Conservation (phyloP, 2,113 vertebrate species). For the Ammospiza caudacuta region DNA sequence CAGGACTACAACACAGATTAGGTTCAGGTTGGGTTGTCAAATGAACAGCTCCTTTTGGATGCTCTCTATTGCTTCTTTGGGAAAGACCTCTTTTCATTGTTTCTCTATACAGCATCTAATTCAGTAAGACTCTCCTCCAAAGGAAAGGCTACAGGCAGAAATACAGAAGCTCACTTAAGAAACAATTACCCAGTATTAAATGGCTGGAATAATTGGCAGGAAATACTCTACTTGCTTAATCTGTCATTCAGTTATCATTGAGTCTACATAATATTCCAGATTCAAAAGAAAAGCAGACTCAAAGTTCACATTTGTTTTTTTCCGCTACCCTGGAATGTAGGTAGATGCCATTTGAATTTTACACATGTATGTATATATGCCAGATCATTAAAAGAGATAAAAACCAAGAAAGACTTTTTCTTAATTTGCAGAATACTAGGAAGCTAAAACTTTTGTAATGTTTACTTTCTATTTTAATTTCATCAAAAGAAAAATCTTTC, state of each 20-base stretch:
- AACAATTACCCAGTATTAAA: background rate
- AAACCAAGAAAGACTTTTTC: background rate
- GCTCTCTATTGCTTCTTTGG: background rate
- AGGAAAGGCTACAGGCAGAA: background rate
- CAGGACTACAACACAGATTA: background rate
- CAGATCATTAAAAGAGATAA: background rate
- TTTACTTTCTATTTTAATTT: background rate
- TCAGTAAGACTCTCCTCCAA: background rate
- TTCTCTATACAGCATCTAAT: background rate
- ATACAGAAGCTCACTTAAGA: background rate
- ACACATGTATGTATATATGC: background rate
- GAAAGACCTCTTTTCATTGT: background rate
- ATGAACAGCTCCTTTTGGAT: background rate
- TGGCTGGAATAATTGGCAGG: background rate
- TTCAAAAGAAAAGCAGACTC: background rate
- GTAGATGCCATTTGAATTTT: background rate
- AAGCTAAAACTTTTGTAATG: background rate
- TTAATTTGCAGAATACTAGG: background rate
- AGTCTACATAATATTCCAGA: background rate
- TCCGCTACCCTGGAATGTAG: background rate
- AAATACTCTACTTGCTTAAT: background rate
- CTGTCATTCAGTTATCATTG: background rate
- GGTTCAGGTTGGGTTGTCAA: background rate
- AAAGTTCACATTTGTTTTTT: background rate
- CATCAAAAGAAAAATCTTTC: background rate